phyloP scores from a whole-genome alignment of 2,888 invertebrate genomes.

The Dromius quadrimaculatus region DNA sequence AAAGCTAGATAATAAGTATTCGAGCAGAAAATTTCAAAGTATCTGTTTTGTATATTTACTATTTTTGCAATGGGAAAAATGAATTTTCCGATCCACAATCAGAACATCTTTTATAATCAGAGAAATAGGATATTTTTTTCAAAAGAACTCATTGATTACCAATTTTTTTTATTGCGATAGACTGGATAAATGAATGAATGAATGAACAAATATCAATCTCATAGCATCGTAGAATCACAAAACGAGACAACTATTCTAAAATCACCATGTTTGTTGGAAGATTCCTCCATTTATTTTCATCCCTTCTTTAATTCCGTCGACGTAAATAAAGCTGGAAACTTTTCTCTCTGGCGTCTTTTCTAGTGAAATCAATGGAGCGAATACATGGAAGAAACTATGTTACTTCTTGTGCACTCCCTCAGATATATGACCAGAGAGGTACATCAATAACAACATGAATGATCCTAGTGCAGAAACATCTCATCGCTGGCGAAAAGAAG shows the following conservation, averaged over 20 bases:
- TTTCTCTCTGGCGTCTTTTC: constrained; percentile 8
- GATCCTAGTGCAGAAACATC: constrained; percentile 23
- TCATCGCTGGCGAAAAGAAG: constrained; percentile 1
- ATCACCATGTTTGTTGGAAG: constrained; percentile 23
- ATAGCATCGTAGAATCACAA: constrained; percentile 14
- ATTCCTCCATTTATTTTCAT: constrained; percentile 34
- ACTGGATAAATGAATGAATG: too few relatives aligned
- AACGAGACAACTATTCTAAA: constrained; percentile 29
- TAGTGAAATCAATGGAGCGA: constrained; percentile 29
- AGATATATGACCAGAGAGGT: constrained; percentile 20
- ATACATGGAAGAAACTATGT: constrained; percentile 32
- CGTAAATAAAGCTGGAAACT: constrained; percentile 30
- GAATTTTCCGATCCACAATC: too few relatives aligned
- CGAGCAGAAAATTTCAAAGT: too few relatives aligned
- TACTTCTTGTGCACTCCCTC: constrained; percentile 30
- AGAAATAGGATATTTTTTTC: too few relatives aligned
- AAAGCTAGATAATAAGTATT: too few relatives aligned
- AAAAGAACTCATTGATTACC: too few relatives aligned
- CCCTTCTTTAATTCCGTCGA: constrained; percentile 30
- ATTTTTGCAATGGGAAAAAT: too few relatives aligned
- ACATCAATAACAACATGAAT: constrained; percentile 36
- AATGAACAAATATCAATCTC: constrained; percentile 24
- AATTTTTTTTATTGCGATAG: too few relatives aligned
- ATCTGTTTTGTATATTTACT: too few relatives aligned
- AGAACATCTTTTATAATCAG: too few relatives aligned